Evolutionary conservation across 1,140 invertebrate species (phyloP).

Genomic region (Drosophila bocqueti): DNA sequence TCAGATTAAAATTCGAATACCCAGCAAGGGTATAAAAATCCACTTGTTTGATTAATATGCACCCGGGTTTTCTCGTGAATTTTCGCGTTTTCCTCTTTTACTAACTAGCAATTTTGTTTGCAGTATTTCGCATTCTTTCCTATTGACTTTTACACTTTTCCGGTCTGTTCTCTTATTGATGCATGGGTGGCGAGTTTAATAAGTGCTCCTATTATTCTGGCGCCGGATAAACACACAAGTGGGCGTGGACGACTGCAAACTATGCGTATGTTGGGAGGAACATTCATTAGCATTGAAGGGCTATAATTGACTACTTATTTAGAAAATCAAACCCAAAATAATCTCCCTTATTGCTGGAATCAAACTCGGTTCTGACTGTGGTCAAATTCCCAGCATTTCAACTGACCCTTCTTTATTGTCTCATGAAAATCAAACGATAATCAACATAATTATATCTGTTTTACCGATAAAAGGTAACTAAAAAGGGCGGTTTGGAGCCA

Average conservation of each 20-base stretch:
- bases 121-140: slow-evolving; percentile 26
- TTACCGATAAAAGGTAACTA: slow-evolving; percentile 24
- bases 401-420: not conserved
- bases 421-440: slow-evolving; percentile 49
- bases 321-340: not conserved
- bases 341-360: not conserved
- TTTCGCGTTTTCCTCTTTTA: slow-evolving; percentile 13
- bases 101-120: slow-evolving; percentile 27
- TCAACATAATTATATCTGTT: slow-evolving; percentile 50
- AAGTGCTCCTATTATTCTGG: not conserved
- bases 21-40: slow-evolving; percentile 22
- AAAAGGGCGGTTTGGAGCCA: not conserved
- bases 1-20: no score
- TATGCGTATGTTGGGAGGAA: no score
- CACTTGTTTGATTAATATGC: slow-evolving; percentile 64
- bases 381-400: slow-evolving; percentile 26
- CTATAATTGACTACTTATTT: not conserved
- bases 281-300: not conserved
- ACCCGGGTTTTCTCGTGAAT: not conserved
- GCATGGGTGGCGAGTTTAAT: not conserved
- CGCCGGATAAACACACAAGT: not conserved
- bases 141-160: slow-evolving; percentile 47
- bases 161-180: not conserved
- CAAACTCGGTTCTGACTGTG: slow-evolving; percentile 11
- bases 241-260: not conserved